phyloP scores from a whole-genome alignment of 1,140 invertebrate genomes.

The Plectrocnemia conspersa region DNA sequence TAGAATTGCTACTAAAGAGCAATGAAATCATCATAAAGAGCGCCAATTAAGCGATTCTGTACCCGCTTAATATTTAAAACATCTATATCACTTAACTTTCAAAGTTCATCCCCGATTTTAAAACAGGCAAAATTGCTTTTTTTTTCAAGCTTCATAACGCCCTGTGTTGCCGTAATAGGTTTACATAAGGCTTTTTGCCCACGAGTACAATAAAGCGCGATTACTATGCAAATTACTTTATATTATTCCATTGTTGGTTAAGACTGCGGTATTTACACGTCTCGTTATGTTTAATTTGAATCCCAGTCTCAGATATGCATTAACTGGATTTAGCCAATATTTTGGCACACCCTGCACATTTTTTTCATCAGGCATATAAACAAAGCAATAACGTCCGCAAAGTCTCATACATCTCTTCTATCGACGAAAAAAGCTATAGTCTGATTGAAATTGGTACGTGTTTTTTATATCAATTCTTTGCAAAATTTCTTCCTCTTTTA shows the following conservation, averaged over 20 bases:
- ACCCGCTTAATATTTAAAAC: neutral
- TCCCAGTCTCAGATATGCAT: conserved; percentile 17
- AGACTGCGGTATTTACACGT: conserved; percentile 23
- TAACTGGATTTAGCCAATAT: no score
- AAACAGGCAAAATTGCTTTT: conserved; percentile 8
- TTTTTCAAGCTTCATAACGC: conserved; percentile 3
- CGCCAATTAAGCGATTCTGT: neutral
- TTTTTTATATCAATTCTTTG: no score
- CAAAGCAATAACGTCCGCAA: no score
- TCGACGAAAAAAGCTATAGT: no score
- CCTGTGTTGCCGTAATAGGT: neutral
- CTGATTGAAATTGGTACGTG: no score
- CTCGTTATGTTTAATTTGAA: conserved; percentile 27
- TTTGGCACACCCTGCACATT: no score
- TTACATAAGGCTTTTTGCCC: conserved; percentile 22
- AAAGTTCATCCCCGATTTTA: no score
- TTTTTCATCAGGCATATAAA: no score
- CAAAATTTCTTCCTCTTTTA: no score
- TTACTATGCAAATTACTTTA: conserved; percentile 25
- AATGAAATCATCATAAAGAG: neutral
- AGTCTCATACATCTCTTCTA: no score
- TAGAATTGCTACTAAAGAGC: no score
- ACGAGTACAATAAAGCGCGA: conserved; percentile 23
- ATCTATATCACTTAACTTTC: neutral
- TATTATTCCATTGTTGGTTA: conserved; percentile 24